Evolutionary conservation across 2,113 vertebrate genomes (phyloP).

Genomic region (Nothobranchius furzeri): DNA sequence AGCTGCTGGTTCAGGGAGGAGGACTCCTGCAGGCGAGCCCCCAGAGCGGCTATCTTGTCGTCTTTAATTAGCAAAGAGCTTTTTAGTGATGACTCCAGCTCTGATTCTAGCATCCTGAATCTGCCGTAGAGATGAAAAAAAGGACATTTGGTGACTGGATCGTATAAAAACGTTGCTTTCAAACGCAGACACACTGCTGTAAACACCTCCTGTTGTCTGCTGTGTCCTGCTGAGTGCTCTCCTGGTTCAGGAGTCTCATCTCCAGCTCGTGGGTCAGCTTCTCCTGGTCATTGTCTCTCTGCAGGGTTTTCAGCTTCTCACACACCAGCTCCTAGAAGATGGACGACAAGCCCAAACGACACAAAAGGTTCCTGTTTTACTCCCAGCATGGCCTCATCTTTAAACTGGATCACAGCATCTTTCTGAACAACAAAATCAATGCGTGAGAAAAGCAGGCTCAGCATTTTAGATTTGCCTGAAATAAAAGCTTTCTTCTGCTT

Average conservation of each 20-base stretch:
- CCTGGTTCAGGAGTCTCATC: conserved; percentile 91
- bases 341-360: not conserved
- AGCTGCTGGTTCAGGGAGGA: conserved; percentile 92
- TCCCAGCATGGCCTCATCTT: not conserved
- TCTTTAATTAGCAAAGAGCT: conserved; percentile 96
- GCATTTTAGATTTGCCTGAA: no score
- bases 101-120: conserved; percentile 93
- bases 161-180: not conserved
- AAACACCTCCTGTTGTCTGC: conserved; percentile 85
- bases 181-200: not conserved
- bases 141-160: not conserved
- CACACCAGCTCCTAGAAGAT: conserved; percentile 89
- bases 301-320: conserved; percentile 94
- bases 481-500: no score
- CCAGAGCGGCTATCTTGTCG: conserved; percentile 93
- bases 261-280: conserved; percentile 91
- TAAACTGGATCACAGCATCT: no score
- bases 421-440: no score
- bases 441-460: no score
- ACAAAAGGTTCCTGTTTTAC: not conserved
- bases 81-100: conserved; percentile 90
- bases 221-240: conserved; percentile 82
- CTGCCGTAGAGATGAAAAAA: conserved; percentile 62
- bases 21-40: conserved; percentile 92
- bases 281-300: conserved; percentile 93